A percentile compares a stretch with the other conserved stretches of the same genome.
phyloP scores from a whole-genome alignment of 2,888 invertebrate species.

The Pollenia labialis region DNA sequence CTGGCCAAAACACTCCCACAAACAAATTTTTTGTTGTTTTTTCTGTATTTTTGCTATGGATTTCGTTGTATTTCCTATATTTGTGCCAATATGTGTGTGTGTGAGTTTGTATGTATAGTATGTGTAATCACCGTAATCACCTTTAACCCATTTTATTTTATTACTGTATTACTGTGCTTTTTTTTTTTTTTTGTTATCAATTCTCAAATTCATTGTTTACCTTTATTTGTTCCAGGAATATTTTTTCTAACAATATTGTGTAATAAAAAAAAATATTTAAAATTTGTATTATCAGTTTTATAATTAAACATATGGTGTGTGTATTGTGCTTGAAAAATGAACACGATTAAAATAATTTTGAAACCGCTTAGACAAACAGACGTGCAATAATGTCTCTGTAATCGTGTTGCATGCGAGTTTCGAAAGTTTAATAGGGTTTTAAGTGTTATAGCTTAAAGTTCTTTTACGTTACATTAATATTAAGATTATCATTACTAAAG shows the following conservation, averaged over 20 bases:
- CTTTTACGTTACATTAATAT: not conserved
- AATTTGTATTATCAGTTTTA: conserved; percentile 18
- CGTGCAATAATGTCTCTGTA: conserved; percentile 1
- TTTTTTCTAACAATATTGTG: conserved; percentile 22
- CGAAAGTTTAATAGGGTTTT: not conserved
- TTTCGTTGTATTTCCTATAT: too few relatives aligned
- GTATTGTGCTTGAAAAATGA: not conserved
- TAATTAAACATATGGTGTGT: conserved; percentile 38
- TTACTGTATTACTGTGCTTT: not conserved
- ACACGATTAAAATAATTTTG: conserved; percentile 30
- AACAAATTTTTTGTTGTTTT: too few relatives aligned
- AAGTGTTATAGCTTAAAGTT: not conserved
- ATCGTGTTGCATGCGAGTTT: conserved; percentile 1
- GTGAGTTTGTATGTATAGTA: too few relatives aligned
- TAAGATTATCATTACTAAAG: too few relatives aligned
- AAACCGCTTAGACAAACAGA: conserved; percentile 15
- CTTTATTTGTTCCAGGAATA: conserved; percentile 37
- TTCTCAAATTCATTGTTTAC: conserved; percentile 43
- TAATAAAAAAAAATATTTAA: conserved; percentile 5
- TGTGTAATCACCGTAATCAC: too few relatives aligned
- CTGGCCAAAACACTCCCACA: too few relatives aligned
- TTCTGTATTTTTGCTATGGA: too few relatives aligned
- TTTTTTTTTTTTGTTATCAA: conserved; percentile 38
- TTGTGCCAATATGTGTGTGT: too few relatives aligned
- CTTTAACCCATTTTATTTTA: too few relatives aligned